phyloP scores from a whole-genome alignment of 2,113 vertebrate species.

The Paramormyrops kingsleyae region DNA sequence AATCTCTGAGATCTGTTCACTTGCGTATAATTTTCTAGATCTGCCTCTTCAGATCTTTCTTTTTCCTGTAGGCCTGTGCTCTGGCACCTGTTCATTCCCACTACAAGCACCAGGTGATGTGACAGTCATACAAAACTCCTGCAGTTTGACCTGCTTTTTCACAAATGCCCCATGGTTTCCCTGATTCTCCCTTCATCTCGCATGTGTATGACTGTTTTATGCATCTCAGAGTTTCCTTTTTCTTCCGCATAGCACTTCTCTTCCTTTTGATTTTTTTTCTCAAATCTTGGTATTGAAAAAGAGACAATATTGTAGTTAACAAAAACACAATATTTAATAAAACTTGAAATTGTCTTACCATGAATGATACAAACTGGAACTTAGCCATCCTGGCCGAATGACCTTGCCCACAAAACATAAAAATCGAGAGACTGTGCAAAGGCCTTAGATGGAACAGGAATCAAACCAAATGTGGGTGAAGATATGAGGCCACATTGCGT shows the following conservation, averaged over 20 bases:
- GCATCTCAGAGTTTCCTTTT: background rate
- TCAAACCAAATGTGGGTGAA: background rate
- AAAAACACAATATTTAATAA: background rate
- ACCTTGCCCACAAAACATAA: background rate
- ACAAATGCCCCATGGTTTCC: background rate
- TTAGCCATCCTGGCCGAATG: background rate
- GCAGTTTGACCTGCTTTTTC: background rate
- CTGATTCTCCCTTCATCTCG: background rate
- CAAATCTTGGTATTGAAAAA: background rate
- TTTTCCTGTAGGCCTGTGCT: background rate
- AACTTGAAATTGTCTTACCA: background rate
- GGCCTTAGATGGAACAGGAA: background rate
- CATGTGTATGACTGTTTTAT: background rate
- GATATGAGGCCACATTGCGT: background rate
- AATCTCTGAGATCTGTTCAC: background rate
- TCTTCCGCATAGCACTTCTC: background rate
- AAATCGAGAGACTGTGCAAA: background rate
- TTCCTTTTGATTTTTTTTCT: background rate
- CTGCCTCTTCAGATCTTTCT: background rate
- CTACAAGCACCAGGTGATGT: background rate
- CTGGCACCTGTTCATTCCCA: background rate
- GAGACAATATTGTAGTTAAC: background rate
- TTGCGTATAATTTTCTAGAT: background rate
- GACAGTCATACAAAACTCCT: background rate
- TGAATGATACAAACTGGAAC: background rate